phyloP scores from a whole-genome alignment of 1,140 invertebrate species.

The Sitobion miscanthi region DNA sequence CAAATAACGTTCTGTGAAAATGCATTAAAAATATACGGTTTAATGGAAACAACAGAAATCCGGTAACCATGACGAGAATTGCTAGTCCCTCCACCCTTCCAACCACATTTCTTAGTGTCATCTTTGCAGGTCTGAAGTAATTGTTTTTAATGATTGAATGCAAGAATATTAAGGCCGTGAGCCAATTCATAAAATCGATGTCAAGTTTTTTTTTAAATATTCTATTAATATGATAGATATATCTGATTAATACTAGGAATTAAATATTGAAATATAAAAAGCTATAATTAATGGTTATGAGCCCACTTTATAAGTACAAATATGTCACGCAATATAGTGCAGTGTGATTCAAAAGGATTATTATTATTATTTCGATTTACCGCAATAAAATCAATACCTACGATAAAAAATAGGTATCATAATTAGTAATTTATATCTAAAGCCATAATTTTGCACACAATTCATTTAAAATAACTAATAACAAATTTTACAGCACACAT shows the following conservation, averaged over 20 bases:
- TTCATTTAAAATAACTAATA: neutral
- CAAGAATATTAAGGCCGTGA: neutral
- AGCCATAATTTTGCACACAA: neutral
- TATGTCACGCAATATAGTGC: too few relatives aligned
- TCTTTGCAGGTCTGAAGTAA: neutral
- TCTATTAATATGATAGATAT: neutral
- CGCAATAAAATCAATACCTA: neutral
- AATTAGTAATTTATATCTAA: neutral
- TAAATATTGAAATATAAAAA: neutral
- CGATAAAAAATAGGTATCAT: neutral
- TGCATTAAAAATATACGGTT: neutral
- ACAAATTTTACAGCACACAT: too few relatives aligned
- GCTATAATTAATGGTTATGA: neutral
- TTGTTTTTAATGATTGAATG: neutral
- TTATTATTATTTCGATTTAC: neutral
- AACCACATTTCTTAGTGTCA: neutral
- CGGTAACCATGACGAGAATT: neutral
- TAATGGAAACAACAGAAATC: neutral
- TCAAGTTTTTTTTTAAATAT: neutral
- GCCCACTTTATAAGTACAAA: too few relatives aligned
- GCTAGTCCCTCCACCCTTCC: neutral
- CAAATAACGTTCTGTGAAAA: slow-evolving; percentile 1
- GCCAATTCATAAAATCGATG: neutral
- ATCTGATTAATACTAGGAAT: neutral
- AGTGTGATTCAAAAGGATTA: neutral